phyloP scores from a whole-genome alignment of 1,140 invertebrate species.

The Oreohelix idahoensis region DNA sequence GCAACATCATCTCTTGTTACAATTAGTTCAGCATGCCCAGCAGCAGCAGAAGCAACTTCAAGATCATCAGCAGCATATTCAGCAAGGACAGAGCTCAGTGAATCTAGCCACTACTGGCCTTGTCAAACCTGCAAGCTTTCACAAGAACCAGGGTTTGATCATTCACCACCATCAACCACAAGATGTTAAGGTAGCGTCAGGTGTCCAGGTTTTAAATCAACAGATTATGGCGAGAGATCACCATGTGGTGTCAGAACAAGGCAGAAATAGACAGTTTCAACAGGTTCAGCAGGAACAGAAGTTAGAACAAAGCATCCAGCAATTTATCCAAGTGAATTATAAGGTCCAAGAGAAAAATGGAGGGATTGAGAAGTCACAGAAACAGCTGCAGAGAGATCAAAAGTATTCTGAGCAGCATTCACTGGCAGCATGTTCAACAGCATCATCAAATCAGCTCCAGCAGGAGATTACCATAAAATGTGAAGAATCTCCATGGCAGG shows the following conservation, averaged over 20 bases:
- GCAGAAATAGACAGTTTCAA: not conserved
- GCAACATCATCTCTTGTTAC: not conserved
- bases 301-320: not conserved
- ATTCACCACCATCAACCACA: not conserved
- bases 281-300: not conserved
- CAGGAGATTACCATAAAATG: not conserved
- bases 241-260: not conserved
- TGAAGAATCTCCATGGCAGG: not conserved
- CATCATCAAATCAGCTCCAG: not conserved
- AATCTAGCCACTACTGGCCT: not conserved
- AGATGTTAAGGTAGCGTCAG: not conserved
- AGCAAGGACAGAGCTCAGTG: not conserved
- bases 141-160: slow-evolving; percentile 16
- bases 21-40: slow-evolving; percentile 19
- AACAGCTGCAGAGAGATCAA: not conserved
- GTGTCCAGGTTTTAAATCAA: not conserved
- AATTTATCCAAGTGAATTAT: not conserved
- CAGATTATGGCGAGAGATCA: not conserved
- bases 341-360: not conserved
- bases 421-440: not conserved
- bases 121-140: not conserved
- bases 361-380: not conserved
- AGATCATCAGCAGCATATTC: slow-evolving; percentile 1
- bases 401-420: not conserved
- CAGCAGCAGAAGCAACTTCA: not conserved